Conservation (phyloP, 2,888 invertebrate species). For the Agonopterix subpropinquella region DNA sequence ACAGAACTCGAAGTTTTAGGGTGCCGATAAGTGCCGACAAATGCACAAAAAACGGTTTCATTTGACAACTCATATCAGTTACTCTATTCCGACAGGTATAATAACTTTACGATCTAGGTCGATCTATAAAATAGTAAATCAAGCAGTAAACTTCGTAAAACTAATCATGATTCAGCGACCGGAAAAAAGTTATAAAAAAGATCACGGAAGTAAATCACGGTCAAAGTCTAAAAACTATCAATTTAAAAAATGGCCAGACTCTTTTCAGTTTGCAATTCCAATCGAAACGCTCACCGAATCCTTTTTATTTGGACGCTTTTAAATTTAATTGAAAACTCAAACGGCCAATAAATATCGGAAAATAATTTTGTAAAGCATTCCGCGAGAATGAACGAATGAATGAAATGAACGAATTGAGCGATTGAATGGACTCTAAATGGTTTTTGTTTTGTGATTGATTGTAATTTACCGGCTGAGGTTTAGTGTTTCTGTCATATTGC, state of each 20-base stretch:
- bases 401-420: slow-evolving; percentile 18
- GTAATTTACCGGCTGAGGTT: not conserved
- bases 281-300: not conserved
- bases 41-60: too few relatives aligned
- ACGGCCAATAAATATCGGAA: slow-evolving; percentile 18
- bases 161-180: too few relatives aligned
- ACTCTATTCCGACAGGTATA: too few relatives aligned
- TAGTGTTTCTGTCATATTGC: too few relatives aligned
- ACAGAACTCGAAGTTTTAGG: too few relatives aligned
- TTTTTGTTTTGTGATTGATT: slow-evolving; percentile 5
- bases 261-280: not conserved
- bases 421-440: slow-evolving; percentile 7
- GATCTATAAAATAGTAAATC: too few relatives aligned
- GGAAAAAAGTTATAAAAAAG: too few relatives aligned
- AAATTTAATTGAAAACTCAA: slow-evolving; percentile 15
- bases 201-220: not conserved
- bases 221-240: slow-evolving; percentile 1
- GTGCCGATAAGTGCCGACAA: too few relatives aligned
- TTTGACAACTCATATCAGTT: too few relatives aligned
- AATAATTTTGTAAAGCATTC: slow-evolving; percentile 20
- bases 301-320: slow-evolving; percentile 4
- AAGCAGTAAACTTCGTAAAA: too few relatives aligned
- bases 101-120: too few relatives aligned
- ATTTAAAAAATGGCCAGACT: not conserved
- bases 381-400: slow-evolving; percentile 15